Evolutionary conservation across 1,140 invertebrate genomes (phyloP).

Genomic region (Drosophila mojavensis): DNA sequence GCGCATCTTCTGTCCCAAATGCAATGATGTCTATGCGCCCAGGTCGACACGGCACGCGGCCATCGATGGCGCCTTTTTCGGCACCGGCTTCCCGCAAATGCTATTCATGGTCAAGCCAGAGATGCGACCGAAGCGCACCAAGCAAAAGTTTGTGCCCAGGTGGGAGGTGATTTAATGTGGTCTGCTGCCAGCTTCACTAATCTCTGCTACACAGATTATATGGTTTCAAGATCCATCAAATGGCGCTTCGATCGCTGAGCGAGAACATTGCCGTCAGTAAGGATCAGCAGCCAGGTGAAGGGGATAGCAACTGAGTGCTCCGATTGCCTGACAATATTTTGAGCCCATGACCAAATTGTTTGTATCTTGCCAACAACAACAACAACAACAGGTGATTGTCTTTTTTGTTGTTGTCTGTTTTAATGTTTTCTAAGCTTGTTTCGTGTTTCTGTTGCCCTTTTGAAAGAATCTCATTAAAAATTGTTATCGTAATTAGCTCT

Average conservation of each 20-base stretch:
- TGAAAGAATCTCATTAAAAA: slow-evolving; percentile 48
- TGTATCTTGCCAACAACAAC: not conserved
- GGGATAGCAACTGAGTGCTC: slow-evolving; percentile 16
- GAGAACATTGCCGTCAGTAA: not conserved
- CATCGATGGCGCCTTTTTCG: slow-evolving; percentile 99
- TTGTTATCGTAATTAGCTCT: slow-evolving; percentile 55
- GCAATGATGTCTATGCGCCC: slow-evolving; percentile 99
- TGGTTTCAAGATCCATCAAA: slow-evolving; percentile 66
- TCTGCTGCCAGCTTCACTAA: no score
- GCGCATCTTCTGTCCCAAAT: slow-evolving; percentile 99
- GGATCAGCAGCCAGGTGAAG: slow-evolving; percentile 11
- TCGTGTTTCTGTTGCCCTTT: not conserved
- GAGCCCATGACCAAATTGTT: slow-evolving; percentile 30
- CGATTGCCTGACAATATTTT: not conserved
- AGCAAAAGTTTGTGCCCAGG: slow-evolving; percentile 98
- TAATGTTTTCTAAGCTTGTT: not conserved
- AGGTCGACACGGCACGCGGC: slow-evolving; percentile 99
- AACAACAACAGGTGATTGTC: not conserved
- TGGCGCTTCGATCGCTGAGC: slow-evolving; percentile 22
- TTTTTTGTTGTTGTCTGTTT: slow-evolving; percentile 2
- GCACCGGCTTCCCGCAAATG: slow-evolving; percentile 99
- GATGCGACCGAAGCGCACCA: slow-evolving; percentile 97
- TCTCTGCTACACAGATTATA: slow-evolving; percentile 39
- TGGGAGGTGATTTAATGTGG: slow-evolving; percentile 70
- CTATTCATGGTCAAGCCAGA: slow-evolving; percentile 99